These are phyloP conservation scores for Metacarcinus magister DNA, from an alignment of 2,888 invertebrate genomes.

Conservation along the genomic window DNA sequence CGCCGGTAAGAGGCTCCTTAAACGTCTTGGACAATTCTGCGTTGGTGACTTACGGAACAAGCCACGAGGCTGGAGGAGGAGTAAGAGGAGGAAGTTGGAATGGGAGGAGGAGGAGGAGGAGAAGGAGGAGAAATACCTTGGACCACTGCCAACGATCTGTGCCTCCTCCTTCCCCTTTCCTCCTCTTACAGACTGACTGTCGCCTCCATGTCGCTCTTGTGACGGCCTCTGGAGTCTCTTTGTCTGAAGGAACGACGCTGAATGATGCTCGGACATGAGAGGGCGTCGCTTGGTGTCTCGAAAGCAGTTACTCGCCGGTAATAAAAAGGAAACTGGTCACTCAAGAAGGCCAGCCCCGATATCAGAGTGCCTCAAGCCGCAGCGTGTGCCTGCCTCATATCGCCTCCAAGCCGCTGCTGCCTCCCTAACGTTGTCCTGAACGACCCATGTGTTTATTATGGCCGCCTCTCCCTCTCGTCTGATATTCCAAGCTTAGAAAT, in stretches of 20 bases:
- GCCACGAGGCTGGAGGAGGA: not conserved
- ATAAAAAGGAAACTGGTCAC: slow-evolving; percentile 21
- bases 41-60: not conserved
- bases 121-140: slow-evolving; percentile 18
- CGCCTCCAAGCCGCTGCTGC: not conserved
- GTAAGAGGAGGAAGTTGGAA: not conserved
- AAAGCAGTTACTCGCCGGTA: not conserved
- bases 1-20: not conserved
- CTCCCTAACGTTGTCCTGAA: not conserved
- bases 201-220: not conserved
- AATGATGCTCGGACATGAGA: not conserved
- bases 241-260: slow-evolving; percentile 17
- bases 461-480: not conserved
- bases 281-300: slow-evolving; percentile 6
- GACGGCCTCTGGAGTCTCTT: slow-evolving; percentile 48
- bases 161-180: not conserved
- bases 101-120: not conserved
- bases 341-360: not conserved
- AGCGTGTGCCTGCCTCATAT: not conserved
- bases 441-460: not conserved
- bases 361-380: not conserved
- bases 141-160: slow-evolving; percentile 3
- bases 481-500: not conserved
- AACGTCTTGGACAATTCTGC: slow-evolving; percentile 3
- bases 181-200: slow-evolving; percentile 5